Base-by-base conservation (phyloP, 2,888 invertebrate species). In the Agonopterix arenella region DNA sequence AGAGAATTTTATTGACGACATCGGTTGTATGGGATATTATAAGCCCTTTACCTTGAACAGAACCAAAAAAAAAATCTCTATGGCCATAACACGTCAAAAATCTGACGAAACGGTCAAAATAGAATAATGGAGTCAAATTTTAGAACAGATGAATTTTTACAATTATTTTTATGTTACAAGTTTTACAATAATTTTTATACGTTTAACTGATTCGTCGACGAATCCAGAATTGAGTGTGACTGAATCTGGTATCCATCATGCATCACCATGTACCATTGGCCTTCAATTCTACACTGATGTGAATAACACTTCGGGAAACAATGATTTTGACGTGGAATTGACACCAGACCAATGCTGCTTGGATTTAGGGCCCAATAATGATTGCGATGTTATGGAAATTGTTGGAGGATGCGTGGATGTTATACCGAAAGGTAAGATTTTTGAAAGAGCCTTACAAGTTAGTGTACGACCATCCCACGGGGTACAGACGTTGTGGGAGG, bases 311-410 rank as follows among this genome's bases (percentile, higher is more conserved):
- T 70, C 76, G 0, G 54, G 49, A 9, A 37, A 52, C 0, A 65
- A 73, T 1, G 77, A 79, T 54, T 70, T 59, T 11, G 51, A 64
- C 2, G 69, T 84, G 0, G 76, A 80, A 36, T 45, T 81, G 0
- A 64, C 60, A 0, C 76, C 82, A 0, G 80, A 79, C 40, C 60
- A 72, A 48, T 88, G 88, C 51, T 86, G 85, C 45, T 58, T 85
- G 45, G 57, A 66, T 18, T 48, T 49, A 5, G 69, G 61, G 10
- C 61, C 59, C 3, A 52, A 55, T 1, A 45, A 64, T 0, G 69
- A 77, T n/a, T 86, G 85, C 52, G 63, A 74, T 11, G 60, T 71
- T 1, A 11, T 88, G 2, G 61, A 75, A 18, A 58, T 80, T 1
- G 54, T 76, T 1, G 84, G 79, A 0, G 70, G 70, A 1, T 75